Evolutionary conservation across 1,140 invertebrate genomes (phyloP).

Genomic region (Drosophila tropicalis): DNA sequence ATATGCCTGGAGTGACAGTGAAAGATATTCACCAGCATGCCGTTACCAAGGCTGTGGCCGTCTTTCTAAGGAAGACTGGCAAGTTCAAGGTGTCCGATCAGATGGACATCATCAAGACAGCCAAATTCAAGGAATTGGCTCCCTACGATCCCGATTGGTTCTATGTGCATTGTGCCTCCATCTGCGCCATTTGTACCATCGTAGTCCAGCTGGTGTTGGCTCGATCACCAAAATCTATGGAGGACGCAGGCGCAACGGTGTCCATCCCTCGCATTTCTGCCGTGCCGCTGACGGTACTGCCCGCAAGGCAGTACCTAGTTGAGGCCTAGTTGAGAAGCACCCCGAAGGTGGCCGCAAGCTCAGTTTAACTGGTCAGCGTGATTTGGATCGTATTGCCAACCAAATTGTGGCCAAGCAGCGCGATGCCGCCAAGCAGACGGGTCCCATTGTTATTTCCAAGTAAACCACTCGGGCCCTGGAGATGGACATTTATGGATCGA

Average conservation of each 20-base stretch:
- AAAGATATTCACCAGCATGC: conserved; percentile 99
- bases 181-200: conserved; percentile 97
- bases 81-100: conserved; percentile 99
- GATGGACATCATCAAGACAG: conserved; percentile 98
- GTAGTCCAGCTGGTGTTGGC: conserved; percentile 96
- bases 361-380: conserved; percentile 95
- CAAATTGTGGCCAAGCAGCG: conserved; percentile 91
- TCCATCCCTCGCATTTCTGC: conserved; percentile 97
- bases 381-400: conserved; percentile 98
- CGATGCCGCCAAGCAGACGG: conserved; percentile 85
- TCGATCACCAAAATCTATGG: conserved; percentile 98
- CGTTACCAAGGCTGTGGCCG: conserved; percentile 96
- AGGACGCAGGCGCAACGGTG: conserved; percentile 96
- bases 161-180: conserved; percentile 95
- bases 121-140: conserved; percentile 96
- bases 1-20: conserved; percentile 94
- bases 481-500: conserved; percentile 34
- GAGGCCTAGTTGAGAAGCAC: conserved; percentile 97
- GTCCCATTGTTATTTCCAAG: conserved; percentile 83
- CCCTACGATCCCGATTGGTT: conserved; percentile 99
- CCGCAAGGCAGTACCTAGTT: conserved; percentile 96
- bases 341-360: conserved; percentile 94
- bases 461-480: conserved; percentile 43
- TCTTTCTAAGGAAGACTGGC: conserved; percentile 98
- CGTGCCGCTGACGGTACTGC: conserved; percentile 94